These are phyloP conservation scores for Narcine bancroftii DNA, from an alignment of 2,113 vertebrate genomes.

Conservation along the genomic window DNA sequence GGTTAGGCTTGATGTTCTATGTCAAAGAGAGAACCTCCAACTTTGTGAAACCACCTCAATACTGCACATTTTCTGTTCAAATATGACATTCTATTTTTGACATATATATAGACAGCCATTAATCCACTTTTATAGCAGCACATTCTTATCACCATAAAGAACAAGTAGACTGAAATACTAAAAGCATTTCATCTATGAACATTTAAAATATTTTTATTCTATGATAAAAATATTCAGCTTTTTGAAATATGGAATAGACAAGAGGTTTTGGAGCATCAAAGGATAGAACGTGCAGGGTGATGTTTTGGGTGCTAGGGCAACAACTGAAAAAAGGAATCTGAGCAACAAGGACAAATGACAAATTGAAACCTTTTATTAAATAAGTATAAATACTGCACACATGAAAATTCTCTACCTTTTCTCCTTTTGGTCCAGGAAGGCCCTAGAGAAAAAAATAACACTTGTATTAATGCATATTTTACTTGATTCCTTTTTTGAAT, in stretches of 20 bases:
- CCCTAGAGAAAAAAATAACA: conserved; percentile 48
- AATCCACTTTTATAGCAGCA: not conserved
- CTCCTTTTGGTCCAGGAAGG: conserved; percentile 58
- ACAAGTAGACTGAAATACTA: not conserved
- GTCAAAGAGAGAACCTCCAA: no score
- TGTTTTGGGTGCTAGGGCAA: not conserved
- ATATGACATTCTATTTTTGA: not conserved
- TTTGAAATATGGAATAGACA: not conserved
- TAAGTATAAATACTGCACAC: not conserved
- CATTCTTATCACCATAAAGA: not conserved
- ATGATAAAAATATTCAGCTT: not conserved
- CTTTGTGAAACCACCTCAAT: no score
- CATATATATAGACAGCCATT: not conserved
- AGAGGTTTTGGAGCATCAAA: not conserved
- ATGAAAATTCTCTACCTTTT: conserved; percentile 51
- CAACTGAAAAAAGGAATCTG: not conserved
- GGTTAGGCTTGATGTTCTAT: no score
- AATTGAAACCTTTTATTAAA: not conserved
- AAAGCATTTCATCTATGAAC: not conserved
- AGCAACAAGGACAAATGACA: not conserved
- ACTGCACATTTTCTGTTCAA: not conserved
- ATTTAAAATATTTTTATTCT: not conserved
- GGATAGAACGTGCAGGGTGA: not conserved
- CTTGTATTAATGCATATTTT: not conserved
- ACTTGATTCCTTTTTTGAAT: not conserved